These are phyloP conservation scores for Aphrophora alni DNA, from an alignment of 2,888 invertebrate genomes.

Conservation along the genomic window DNA sequence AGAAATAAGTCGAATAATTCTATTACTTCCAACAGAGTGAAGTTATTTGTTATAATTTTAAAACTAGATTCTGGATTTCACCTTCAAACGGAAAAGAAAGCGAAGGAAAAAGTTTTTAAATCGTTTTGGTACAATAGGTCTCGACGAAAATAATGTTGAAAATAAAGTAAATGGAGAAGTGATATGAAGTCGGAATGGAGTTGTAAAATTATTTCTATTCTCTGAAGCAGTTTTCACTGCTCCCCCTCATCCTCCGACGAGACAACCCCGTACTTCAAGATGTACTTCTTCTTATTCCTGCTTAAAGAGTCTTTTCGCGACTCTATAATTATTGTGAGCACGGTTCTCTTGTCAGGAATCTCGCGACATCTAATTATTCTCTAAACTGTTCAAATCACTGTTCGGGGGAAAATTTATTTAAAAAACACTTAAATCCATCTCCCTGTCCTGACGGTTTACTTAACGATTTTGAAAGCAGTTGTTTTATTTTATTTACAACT, in stretches of 20 bases:
- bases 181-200: neutral
- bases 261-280: no score
- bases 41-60: no score
- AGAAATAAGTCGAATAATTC: no score
- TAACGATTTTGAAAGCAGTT: no score
- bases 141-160: neutral
- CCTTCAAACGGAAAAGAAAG: no score
- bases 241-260: no score
- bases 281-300: neutral
- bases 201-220: neutral
- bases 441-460: neutral
- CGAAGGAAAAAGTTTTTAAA: neutral
- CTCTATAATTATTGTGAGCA: neutral
- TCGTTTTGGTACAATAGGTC: neutral
- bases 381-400: neutral
- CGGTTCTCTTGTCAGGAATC: neutral
- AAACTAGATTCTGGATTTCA: no score
- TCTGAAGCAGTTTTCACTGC: no score
- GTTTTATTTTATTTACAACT: no score
- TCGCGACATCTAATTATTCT: neutral
- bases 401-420: neutral
- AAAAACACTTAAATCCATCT: neutral
- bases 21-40: no score
- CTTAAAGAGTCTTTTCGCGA: neutral
- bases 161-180: neutral